Evolutionary conservation across 1,140 invertebrate species (phyloP).

Genomic region (Drosophila yakuba): DNA sequence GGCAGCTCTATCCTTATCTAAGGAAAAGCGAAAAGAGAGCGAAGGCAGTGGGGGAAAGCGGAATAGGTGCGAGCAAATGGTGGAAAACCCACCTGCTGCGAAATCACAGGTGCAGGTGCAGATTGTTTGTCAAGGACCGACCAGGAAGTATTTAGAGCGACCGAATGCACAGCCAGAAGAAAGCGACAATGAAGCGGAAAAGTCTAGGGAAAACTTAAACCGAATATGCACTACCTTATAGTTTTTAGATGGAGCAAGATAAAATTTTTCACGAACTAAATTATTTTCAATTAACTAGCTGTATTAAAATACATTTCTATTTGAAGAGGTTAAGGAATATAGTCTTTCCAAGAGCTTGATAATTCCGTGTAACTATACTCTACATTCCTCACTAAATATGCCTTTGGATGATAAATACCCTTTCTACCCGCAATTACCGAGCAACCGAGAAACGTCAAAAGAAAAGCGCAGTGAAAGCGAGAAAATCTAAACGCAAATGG

Average conservation of each 20-base stretch:
- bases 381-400: not conserved
- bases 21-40: conserved; percentile 72
- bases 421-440: not conserved
- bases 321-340: not conserved
- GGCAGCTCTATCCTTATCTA: conserved; percentile 35
- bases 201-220: not conserved
- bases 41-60: conserved; percentile 6
- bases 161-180: conserved; percentile 32
- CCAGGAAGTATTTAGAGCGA: conserved; percentile 70
- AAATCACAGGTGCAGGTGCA: conserved; percentile 17
- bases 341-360: not conserved
- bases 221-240: not conserved
- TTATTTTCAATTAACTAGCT: no score
- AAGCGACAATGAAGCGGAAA: conserved; percentile 15
- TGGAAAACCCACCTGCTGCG: conserved; percentile 27
- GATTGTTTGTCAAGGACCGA: conserved; percentile 62
- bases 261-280: not conserved
- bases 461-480: conserved; percentile 38
- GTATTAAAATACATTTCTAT: no score
- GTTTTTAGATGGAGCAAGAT: not conserved
- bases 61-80: not conserved
- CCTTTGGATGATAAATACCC: not conserved
- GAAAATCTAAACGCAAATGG: conserved; percentile 72
- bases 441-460: conserved; percentile 15
- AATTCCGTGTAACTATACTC: not conserved